Conservation (phyloP, 2,797 vertebrate genomes). For the Cottoperca gobio region DNA sequence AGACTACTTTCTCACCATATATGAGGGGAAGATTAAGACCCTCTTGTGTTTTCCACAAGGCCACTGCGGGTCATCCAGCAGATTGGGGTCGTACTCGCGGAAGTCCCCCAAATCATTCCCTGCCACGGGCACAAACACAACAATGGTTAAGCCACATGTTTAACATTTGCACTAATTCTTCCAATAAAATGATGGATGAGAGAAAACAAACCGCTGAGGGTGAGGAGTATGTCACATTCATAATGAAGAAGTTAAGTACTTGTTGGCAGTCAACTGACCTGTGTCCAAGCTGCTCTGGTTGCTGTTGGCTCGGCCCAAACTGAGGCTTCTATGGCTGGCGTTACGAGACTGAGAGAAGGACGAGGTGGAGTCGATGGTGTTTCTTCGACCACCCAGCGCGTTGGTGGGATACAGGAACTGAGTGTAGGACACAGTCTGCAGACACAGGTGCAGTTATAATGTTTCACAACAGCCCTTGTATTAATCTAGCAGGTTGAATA, state of each 20-base stretch:
- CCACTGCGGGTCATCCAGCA: conserved; percentile 99
- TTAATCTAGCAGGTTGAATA: background rate
- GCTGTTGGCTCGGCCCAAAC: conserved; percentile 94
- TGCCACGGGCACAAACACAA: conserved; percentile 67
- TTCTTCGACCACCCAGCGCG: conserved; percentile 92
- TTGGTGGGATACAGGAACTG: conserved; percentile 98
- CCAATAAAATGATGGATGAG: background rate
- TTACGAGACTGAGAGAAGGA: conserved; percentile 96
- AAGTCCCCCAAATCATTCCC: conserved; percentile 95
- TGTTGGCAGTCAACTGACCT: conserved; percentile 78
- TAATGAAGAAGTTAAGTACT: background rate
- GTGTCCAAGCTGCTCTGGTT: conserved; percentile 97
- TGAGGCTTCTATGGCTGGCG: conserved; percentile 97
- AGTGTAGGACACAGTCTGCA: conserved; percentile 96
- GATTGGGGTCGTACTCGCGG: conserved; percentile 95
- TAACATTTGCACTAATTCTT: background rate
- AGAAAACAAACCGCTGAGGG: background rate
- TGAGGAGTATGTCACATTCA: background rate
- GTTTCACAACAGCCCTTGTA: background rate
- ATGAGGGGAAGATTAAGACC: conserved; percentile 98
- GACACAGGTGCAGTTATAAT: conserved; percentile 31
- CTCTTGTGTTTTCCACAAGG: conserved; percentile 98
- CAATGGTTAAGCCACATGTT: conserved; percentile 15
- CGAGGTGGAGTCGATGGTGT: conserved; percentile 97
- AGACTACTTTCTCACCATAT: conserved; percentile 92